A percentile compares a stretch with the other conserved stretches of the same genome.
phyloP scores from a whole-genome alignment of 2,797 vertebrate species.

The Girardinus metallicus region DNA sequence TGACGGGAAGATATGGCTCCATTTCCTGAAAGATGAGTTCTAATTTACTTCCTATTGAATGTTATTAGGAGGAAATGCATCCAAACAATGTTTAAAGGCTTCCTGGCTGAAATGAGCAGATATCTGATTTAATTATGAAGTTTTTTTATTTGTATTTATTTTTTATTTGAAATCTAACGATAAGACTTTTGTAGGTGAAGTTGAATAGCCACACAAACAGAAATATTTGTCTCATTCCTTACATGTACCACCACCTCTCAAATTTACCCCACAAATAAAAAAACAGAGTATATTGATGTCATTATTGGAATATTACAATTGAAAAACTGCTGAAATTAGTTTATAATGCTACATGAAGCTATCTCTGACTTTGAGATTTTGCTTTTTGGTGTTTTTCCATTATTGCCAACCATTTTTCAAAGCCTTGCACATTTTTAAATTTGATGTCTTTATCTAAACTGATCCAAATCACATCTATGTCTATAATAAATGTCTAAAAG shows the following conservation, averaged over 20 bases:
- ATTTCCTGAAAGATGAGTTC: conserved; percentile 73
- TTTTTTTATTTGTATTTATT: background rate
- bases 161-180: background rate
- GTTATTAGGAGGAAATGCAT: background rate
- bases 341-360: background rate
- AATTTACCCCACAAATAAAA: background rate
- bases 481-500: background rate
- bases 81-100: background rate
- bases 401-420: background rate
- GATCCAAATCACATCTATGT: background rate
- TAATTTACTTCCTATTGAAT: background rate
- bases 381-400: background rate
- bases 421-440: background rate
- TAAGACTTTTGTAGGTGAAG: background rate
- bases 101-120: background rate
- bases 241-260: background rate
- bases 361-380: background rate
- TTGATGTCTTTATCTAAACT: background rate
- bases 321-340: background rate
- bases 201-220: background rate
- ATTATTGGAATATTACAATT: background rate
- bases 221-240: background rate
- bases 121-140: background rate
- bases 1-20: conserved; percentile 81
- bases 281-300: background rate